Conservation (phyloP, 2,797 vertebrate genomes). For the Sylvilagus floridanus region DNA sequence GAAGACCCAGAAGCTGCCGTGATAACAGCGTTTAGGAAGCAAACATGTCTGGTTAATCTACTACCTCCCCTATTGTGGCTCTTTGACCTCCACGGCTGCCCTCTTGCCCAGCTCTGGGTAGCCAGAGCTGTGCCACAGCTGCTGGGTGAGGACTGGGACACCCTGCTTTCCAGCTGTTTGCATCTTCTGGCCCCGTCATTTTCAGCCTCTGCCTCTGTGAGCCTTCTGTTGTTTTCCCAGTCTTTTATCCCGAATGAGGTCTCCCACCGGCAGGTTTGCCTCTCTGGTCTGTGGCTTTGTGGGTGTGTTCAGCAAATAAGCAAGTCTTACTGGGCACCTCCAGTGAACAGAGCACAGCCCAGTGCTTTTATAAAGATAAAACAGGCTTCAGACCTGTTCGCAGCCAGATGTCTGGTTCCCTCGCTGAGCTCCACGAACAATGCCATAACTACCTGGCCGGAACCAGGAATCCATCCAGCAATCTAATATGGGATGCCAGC, state of each 20-base stretch:
- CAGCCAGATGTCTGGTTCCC: background rate
- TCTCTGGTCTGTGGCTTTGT: background rate
- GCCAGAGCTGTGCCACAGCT: background rate
- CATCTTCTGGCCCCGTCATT: background rate
- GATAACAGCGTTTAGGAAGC: background rate
- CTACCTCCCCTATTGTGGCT: background rate
- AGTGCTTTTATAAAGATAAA: slow-evolving; percentile 25
- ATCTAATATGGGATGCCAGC: too few species aligned
- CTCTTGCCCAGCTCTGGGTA: background rate
- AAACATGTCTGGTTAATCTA: background rate
- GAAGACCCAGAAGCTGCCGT: background rate
- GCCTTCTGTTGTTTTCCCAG: background rate
- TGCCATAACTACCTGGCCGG: too few species aligned
- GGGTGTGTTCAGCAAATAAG: background rate
- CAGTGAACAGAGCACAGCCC: background rate
- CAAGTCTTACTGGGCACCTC: background rate
- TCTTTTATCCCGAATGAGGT: slow-evolving; percentile 6
- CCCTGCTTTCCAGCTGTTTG: background rate
- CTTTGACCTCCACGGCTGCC: background rate
- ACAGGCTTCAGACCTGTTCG: background rate
- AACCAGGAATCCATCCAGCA: too few species aligned
- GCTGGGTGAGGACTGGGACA: background rate
- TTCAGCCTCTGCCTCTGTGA: background rate
- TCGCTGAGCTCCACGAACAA: too few species aligned
- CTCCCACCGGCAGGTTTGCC: background rate